phyloP scores from a whole-genome alignment of 2,888 invertebrate species.

The Drosophila tanythrix region DNA sequence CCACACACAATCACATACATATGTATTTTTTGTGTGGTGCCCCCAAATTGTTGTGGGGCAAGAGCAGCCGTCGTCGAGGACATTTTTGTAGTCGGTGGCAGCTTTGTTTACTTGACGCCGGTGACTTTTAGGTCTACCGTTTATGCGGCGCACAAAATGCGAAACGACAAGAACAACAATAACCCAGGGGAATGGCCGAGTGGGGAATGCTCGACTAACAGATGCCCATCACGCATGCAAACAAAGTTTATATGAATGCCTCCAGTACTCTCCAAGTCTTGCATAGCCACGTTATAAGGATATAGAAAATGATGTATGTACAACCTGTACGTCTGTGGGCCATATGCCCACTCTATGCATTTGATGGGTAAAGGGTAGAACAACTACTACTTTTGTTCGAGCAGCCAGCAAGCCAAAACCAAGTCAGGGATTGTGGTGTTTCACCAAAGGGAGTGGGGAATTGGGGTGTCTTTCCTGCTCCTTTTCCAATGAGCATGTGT shows the following conservation, averaged over 20 bases:
- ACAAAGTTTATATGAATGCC: neutral
- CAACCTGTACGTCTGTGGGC: neutral
- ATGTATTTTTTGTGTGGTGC: constrained; percentile 33
- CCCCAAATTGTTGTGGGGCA: constrained; percentile 9
- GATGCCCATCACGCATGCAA: neutral
- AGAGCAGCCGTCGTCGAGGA: constrained; percentile 37
- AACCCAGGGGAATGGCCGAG: constrained; percentile 2
- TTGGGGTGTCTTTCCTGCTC: constrained; percentile 15
- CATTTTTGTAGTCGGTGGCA: constrained; percentile 38
- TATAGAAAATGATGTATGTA: neutral
- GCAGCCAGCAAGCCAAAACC: constrained; percentile 10
- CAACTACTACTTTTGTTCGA: constrained; percentile 18
- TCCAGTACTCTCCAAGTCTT: neutral
- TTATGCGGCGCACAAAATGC: constrained; percentile 68
- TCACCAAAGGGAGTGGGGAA: constrained; percentile 2
- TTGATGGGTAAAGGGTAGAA: constrained; percentile 4
- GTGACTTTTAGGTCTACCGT: constrained; percentile 67
- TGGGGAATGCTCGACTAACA: neutral
- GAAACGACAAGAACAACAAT: constrained; percentile 38
- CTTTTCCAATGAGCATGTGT: constrained; percentile 48
- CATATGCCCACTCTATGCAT: neutral
- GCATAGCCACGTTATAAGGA: neutral
- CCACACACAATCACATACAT: neutral
- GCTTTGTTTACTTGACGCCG: constrained; percentile 68
- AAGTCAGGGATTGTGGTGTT: constrained; percentile 15